These are phyloP conservation scores for Eupristina koningsbergeri DNA, from an alignment of 1,140 invertebrate species.

Conservation along the genomic window DNA sequence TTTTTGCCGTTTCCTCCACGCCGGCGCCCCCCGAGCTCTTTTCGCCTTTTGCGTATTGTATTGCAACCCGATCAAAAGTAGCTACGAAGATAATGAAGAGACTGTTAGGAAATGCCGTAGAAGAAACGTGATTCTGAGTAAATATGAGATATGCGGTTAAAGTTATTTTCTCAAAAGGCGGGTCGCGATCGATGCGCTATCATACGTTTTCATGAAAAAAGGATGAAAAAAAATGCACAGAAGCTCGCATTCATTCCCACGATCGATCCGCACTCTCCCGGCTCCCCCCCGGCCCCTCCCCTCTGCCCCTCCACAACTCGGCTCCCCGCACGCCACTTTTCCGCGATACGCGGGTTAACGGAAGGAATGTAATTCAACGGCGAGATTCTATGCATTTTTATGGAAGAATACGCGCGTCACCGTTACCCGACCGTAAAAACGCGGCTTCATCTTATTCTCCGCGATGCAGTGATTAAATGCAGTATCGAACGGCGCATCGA, in stretches of 20 bases:
- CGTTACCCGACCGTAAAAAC: constrained; percentile 17
- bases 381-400: constrained; percentile 46
- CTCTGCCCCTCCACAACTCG: neutral
- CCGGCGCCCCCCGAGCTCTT: constrained; percentile 5
- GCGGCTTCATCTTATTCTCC: neutral
- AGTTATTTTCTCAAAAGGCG: constrained; percentile 24
- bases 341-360: constrained; percentile 7
- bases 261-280: neutral
- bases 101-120: constrained; percentile 60
- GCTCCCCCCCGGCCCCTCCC: too few species aligned
- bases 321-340: too few species aligned
- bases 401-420: neutral
- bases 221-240: too few species aligned
- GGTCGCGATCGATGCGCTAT: neutral
- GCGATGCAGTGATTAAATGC: neutral
- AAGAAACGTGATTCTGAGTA: constrained; percentile 58
- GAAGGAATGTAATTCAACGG: constrained; percentile 11
- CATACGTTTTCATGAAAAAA: constrained; percentile 24
- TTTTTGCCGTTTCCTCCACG: neutral
- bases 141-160: constrained; percentile 48
- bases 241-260: constrained; percentile 18
- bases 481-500: neutral
- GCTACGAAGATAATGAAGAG: constrained; percentile 63
- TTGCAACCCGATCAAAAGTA: constrained; percentile 74
- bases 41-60: constrained; percentile 43